phyloP scores from a whole-genome alignment of 1,140 invertebrate species.

The Drosophila eugracilis region DNA sequence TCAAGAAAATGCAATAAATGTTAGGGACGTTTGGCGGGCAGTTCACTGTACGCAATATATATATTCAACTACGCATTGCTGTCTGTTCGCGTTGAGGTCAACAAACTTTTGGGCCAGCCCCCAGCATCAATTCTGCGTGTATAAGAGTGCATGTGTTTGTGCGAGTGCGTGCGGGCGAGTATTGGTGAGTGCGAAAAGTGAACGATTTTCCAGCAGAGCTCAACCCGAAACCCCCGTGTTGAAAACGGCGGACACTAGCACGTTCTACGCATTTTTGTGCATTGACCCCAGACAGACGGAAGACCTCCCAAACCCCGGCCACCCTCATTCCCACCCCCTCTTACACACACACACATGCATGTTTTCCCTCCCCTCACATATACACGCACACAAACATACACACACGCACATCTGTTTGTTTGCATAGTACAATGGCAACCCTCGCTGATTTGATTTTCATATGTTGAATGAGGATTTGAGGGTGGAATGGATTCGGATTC shows the following conservation, averaged over 20 bases:
- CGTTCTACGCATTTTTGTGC: conserved; percentile 80
- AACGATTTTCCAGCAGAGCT: conserved; percentile 44
- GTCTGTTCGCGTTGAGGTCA: conserved; percentile 58
- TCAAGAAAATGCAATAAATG: no score
- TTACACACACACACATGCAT: conserved; percentile 11
- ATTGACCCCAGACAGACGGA: conserved; percentile 69
- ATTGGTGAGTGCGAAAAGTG: conserved; percentile 57
- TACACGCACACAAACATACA: conserved; percentile 1
- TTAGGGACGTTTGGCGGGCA: conserved; percentile 8
- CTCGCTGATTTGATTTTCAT: conserved; percentile 74
- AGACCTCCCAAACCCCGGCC: conserved; percentile 12
- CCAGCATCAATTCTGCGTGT: conserved; percentile 39
- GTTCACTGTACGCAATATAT: conserved; percentile 35
- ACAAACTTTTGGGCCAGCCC: conserved; percentile 69
- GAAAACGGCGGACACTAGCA: conserved; percentile 43
- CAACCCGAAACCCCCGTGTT: conserved; percentile 9
- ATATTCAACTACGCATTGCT: conserved; percentile 35
- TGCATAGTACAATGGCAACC: conserved; percentile 59
- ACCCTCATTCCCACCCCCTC: conserved; percentile 4
- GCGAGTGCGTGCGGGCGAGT: conserved; percentile 6
- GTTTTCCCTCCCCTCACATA: conserved; percentile 2
- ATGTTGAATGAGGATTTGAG: conserved; percentile 32
- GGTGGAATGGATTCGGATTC: conserved; percentile 25
- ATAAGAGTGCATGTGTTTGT: conserved; percentile 6
- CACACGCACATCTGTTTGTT: conserved; percentile 26